phyloP scores from a whole-genome alignment of 92 coral and sea anemone species.

The Anthopleura xanthogrammica region DNA sequence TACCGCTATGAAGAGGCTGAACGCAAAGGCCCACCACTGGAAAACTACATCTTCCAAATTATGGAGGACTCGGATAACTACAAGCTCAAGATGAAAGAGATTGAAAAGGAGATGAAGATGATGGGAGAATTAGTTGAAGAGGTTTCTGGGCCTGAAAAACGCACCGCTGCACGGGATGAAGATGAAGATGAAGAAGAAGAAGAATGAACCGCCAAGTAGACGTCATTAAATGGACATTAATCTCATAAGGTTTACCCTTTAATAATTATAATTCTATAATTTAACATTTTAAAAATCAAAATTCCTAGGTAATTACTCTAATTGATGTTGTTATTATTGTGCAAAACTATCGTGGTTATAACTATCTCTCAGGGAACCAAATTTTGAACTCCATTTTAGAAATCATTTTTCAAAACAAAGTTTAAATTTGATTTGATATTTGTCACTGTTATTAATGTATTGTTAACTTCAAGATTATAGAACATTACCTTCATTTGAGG shows the following conservation, averaged over 20 bases:
- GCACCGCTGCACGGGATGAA: background rate
- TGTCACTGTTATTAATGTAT: background rate
- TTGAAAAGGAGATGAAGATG: constrained; percentile 54
- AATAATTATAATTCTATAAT: background rate
- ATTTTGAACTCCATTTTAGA: background rate
- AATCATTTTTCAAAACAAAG: background rate
- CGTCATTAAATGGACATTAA: background rate
- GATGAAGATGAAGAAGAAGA: background rate
- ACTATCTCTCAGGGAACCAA: background rate
- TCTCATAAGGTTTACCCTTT: background rate
- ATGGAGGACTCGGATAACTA: constrained; percentile 51
- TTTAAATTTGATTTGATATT: background rate
- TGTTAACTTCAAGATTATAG: background rate
- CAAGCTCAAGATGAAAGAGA: constrained; percentile 30
- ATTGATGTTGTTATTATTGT: background rate
- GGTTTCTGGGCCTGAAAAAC: constrained; percentile 14
- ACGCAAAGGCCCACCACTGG: constrained; percentile 70
- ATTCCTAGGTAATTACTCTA: background rate
- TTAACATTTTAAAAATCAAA: background rate
- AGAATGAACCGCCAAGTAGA: background rate
- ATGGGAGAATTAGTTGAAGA: constrained; percentile 73
- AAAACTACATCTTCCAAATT: constrained; percentile 47
- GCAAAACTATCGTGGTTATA: background rate
- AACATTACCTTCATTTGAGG: background rate
- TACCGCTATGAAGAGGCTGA: constrained; percentile 79